A percentile compares a stretch with the other conserved stretches of the same genome.
These are phyloP conservation scores for Papilio helenus DNA, from an alignment of 1,140 invertebrate species.

Conservation along the genomic window DNA sequence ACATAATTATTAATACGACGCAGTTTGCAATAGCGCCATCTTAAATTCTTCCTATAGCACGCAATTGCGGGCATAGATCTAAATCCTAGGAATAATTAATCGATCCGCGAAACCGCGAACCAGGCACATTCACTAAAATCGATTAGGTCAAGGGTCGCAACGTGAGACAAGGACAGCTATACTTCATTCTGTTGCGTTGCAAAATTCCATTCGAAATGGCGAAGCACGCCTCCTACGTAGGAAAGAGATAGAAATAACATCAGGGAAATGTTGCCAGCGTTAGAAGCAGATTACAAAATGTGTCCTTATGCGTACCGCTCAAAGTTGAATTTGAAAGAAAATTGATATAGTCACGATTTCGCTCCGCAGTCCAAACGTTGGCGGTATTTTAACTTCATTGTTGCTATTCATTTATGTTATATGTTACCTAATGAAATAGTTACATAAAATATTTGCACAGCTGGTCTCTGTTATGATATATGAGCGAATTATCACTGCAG, in stretches of 20 bases:
- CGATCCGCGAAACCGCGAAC: slow-evolving; percentile 58
- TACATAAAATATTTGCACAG: slow-evolving; percentile 57
- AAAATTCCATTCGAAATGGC: slow-evolving; percentile 72
- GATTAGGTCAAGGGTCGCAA: slow-evolving; percentile 78
- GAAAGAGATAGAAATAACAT: slow-evolving; percentile 73
- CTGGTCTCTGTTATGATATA: slow-evolving; percentile 45
- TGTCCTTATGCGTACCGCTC: slow-evolving; percentile 61
- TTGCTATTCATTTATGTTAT: slow-evolving; percentile 67
- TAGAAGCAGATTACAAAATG: slow-evolving; percentile 65
- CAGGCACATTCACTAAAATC: slow-evolving; percentile 76
- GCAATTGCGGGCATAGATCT: slow-evolving; percentile 42
- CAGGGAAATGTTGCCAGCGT: slow-evolving; percentile 71
- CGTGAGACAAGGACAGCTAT: slow-evolving; percentile 73
- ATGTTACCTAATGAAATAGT: slow-evolving; percentile 64
- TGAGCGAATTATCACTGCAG: slow-evolving; percentile 35
- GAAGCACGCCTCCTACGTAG: slow-evolving; percentile 76
- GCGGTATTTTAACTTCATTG: slow-evolving; percentile 71
- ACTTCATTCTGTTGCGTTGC: slow-evolving; percentile 64
- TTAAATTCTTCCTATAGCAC: slow-evolving; percentile 31
- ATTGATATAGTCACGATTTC: slow-evolving; percentile 63
- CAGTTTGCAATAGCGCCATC: slow-evolving; percentile 5
- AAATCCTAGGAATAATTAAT: slow-evolving; percentile 63
- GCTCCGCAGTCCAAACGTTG: slow-evolving; percentile 65
- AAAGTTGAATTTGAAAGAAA: slow-evolving; percentile 61
- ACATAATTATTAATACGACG: neutral